Evolutionary conservation across 2,113 vertebrate species (phyloP), one percentile per base, ranked within the genome.

Genomic region (Sinocyclocheilus maitianheensis): DNA sequence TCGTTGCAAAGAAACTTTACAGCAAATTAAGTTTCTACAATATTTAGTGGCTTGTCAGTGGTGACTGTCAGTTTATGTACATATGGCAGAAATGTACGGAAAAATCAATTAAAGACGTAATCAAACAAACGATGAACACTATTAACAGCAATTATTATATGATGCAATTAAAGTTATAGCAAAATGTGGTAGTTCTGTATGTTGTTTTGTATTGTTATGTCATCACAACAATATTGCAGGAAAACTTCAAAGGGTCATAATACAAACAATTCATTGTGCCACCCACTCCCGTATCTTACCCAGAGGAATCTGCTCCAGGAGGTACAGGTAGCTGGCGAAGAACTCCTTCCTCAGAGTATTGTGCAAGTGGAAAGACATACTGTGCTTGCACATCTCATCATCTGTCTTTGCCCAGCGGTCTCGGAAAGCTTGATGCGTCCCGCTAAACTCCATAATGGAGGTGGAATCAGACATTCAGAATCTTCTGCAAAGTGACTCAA

Each of bases 291-390:
- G 8, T 18, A 22, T 60, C 96, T 97, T 94, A 99, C 98, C 97
- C 89, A 99, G 88, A 72, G 97, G 96, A 22, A 94, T 95, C 89
- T 95, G 95, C 91, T 99, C 97, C 92, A 99, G 91, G 89, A 99
- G 94, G 90, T 97, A 97, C 77, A 98, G 96, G 90, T 98, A 99
- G 91, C 97, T 97, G 93, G 96, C 97, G 83, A 99, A 99, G 94
- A 99, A 99, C 87, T 99, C 97, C 18, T 94, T 95, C 84, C 94
- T 93, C 85, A 99, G 95, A 0, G 96, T 93, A 87, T 92, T 97
- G 89, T 97, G 96, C 87, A 99, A 93, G 85, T 97, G 90, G 74
- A 99, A 97, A 87, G 97, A 97, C 97, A 97, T 97, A 90, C 98
- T 98, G 90, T 99, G 96, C 77, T 96, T 94, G 85, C 97, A 97